phyloP scores from a whole-genome alignment of 2,797 vertebrate species.

The Bufotes viridis region DNA sequence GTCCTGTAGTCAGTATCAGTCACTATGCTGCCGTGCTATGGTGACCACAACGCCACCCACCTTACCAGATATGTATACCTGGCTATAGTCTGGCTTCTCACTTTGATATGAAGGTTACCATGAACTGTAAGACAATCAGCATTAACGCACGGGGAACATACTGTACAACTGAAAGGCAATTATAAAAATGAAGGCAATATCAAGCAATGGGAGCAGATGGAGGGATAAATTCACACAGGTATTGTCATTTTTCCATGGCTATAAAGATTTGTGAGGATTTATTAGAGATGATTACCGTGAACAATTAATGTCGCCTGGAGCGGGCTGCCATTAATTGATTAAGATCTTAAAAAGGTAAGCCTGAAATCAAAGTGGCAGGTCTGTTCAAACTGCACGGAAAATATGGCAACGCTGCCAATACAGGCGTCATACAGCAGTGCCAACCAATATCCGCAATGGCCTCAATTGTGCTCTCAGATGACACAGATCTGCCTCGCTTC shows the following conservation, averaged over 20 bases:
- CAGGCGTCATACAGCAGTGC: background rate
- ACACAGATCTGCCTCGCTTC: background rate
- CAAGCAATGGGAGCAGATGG: constrained; percentile 31
- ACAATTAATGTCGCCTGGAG: constrained; percentile 72
- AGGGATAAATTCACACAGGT: constrained; percentile 66
- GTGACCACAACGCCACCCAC: background rate
- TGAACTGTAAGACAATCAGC: background rate
- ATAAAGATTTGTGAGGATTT: constrained; percentile 72
- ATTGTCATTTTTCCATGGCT: constrained; percentile 70
- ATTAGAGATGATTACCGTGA: constrained; percentile 81
- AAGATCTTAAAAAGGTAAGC: constrained; percentile 77
- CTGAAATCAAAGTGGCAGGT: constrained; percentile 79
- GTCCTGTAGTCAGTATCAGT: background rate
- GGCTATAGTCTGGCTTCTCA: background rate
- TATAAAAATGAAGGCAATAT: background rate
- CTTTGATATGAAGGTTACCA: constrained; percentile 8
- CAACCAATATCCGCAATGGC: background rate
- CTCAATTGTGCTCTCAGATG: background rate
- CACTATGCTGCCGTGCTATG: background rate
- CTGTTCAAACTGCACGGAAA: constrained; percentile 25
- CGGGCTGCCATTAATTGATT: constrained; percentile 77
- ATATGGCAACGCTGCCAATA: constrained; percentile 38
- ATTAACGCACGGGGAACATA: background rate
- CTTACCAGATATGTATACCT: background rate
- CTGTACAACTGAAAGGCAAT: constrained; percentile 1